Evolutionary conservation across 2,797 vertebrate genomes (phyloP).

Genomic region (Spizella passerina): DNA sequence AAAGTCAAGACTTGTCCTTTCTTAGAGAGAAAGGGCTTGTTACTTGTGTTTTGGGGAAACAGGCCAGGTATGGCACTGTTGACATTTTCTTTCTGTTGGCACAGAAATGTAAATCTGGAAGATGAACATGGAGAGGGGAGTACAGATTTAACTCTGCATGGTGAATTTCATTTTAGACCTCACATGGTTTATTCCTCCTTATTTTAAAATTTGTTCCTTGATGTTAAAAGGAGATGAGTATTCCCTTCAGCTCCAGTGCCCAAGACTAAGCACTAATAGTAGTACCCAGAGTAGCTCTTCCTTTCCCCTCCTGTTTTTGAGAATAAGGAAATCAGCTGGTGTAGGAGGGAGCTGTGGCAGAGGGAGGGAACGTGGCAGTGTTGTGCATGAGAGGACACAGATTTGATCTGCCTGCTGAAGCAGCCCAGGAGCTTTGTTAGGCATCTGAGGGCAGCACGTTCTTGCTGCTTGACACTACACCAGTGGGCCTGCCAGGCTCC

Average conservation of each 20-base stretch:
- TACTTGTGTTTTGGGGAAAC: not conserved
- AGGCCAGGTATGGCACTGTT: not conserved
- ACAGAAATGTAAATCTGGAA: not conserved
- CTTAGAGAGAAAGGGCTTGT: not conserved
- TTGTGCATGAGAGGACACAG: not conserved
- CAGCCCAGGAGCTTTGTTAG: not conserved
- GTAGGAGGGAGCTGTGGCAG: not conserved
- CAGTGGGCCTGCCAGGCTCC: not conserved
- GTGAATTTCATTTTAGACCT: not conserved
- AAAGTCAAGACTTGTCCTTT: not conserved
- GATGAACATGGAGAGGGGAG: not conserved
- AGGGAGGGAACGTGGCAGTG: not conserved
- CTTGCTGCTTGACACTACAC: not conserved
- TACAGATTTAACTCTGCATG: not conserved
- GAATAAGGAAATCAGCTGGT: not conserved
- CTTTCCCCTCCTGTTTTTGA: not conserved
- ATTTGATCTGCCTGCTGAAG: not conserved
- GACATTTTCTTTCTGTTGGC: not conserved
- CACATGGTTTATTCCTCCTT: not conserved
- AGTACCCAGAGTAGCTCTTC: not conserved
- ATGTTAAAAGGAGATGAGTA: not conserved
- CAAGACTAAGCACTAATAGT: not conserved
- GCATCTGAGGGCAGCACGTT: not conserved
- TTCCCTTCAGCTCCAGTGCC: not conserved
- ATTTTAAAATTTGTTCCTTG: not conserved